A percentile compares a stretch with the other conserved stretches of the same genome.
Evolutionary conservation across 2,888 invertebrate genomes (phyloP).

Genomic region (Archaeoteleia sp.): DNA sequence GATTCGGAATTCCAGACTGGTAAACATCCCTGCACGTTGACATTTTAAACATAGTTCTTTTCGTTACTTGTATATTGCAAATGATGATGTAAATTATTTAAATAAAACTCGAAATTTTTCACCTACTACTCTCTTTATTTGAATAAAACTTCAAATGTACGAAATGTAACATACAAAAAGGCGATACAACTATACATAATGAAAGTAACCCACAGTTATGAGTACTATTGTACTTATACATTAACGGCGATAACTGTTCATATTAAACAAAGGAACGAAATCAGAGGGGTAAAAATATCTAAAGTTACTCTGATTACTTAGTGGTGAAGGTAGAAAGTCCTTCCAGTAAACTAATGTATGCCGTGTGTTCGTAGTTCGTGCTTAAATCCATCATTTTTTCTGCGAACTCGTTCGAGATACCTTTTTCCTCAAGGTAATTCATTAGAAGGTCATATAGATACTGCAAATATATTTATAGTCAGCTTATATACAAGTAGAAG

Average conservation of each 20-base stretch:
- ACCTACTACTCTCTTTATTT: no score
- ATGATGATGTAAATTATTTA: constrained; percentile 2
- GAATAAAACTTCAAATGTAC: constrained; percentile 30
- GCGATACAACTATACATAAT: no score
- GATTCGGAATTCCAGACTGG: constrained; percentile 88
- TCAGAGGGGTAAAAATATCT: no score
- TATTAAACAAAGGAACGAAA: no score
- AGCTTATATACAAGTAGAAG: constrained; percentile 11
- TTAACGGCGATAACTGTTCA: constrained; percentile 30
- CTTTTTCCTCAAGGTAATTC: constrained; percentile 97
- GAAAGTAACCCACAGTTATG: no score
- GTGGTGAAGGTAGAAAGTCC: constrained; percentile 90
- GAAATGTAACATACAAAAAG: no score
- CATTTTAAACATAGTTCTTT: background rate
- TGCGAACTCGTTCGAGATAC: constrained; percentile 93
- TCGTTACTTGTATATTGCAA: background rate
- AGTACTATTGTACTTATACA: no score
- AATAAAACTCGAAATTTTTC: constrained; percentile 2
- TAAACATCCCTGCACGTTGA: no score
- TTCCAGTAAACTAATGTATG: constrained; percentile 92
- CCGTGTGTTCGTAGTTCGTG: constrained; percentile 93
- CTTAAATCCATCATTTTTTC: constrained; percentile 91
- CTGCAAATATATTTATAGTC: constrained; percentile 81
- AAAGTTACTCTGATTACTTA: constrained; percentile 71
- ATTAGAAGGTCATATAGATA: constrained; percentile 95